Evolutionary conservation across 2,888 invertebrate genomes (phyloP), one percentile per base, ranked within the genome.

Genomic region (Nasonia oneida): DNA sequence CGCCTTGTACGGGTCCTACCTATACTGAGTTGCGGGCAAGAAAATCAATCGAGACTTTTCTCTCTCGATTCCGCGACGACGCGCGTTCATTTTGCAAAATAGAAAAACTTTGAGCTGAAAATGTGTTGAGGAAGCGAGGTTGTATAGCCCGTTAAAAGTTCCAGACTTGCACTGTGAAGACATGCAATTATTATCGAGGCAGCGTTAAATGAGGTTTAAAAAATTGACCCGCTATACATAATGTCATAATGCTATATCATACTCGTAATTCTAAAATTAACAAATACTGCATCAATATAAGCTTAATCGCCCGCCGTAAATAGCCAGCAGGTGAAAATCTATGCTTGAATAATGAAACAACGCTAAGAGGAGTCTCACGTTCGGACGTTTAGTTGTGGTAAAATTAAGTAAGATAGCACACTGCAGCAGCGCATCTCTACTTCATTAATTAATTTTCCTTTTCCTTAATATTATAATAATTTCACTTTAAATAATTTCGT

Each of bases 401-500:
- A 53, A 53, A 18, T 29, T 29, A 29, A 29, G 14, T 4, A 5
- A 57, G 15, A 23, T 57, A 14, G 5, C 29, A 14, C 71, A 14
- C 71, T 71, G 39, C 33, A 4, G 12, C 14, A 23, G n/a, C 3
- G 42, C 61, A 5, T 29, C 15, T 53, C 74, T 23, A 64, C 50
- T 39, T 64, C 14, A 71, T 61, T 61, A 67, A 61, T 83, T 83
- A 78, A 71, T 67, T 84, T 75, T 42, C 53, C 70, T 29, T 29
- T 29, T 29, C 29, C 29, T 29, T 29, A 84, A 80, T 12, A 57
- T 39, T n/a, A 47, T 42, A 53, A 83, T 83, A 81, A 79, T 76
- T 71, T 84, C 57, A 75, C 23, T 29, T 29, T 29, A 1, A 29
- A 29, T 29, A 29, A 29, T 29, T 29, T 29, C 29, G 29, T 29